Conservation (phyloP, 2,888 invertebrate species). For the Tetranychus piercei region DNA sequence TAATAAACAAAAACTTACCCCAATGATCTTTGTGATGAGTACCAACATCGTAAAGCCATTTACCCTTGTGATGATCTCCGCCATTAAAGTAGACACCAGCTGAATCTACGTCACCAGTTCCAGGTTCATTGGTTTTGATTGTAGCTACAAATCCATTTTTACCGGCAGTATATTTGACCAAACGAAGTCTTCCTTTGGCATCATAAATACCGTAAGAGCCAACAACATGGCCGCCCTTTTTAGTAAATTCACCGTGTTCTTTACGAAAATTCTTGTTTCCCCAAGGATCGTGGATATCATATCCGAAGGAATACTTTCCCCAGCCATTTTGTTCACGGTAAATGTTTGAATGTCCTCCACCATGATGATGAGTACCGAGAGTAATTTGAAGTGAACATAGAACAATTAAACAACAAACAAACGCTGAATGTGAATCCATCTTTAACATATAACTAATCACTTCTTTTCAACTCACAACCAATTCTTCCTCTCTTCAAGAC, state of each 20-base stretch:
- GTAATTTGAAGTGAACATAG: background rate
- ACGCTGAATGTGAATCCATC: too few relatives aligned
- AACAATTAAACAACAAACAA: background rate
- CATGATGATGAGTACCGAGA: background rate
- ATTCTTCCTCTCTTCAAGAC: too few relatives aligned
- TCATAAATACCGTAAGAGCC: constrained; percentile 8
- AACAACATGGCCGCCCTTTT: constrained; percentile 7
- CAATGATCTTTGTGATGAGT: background rate
- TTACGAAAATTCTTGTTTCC: constrained; percentile 16
- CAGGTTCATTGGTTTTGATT: background rate
- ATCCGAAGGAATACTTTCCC: constrained; percentile 18
- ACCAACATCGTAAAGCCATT: background rate
- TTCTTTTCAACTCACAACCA: too few relatives aligned
- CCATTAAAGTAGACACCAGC: constrained; percentile 9
- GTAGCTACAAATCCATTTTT: background rate
- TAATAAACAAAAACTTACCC: background rate
- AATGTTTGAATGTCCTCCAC: constrained; percentile 15
- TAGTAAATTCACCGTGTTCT: constrained; percentile 14
- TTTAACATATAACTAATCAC: too few relatives aligned
- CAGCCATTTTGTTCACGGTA: constrained; percentile 17
- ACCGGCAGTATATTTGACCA: background rate
- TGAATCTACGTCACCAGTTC: constrained; percentile 10
- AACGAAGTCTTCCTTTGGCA: background rate
- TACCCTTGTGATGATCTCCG: background rate
- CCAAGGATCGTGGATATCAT: constrained; percentile 14